Base-by-base conservation (phyloP, 2,113 vertebrate genomes). In the Lagopus leucura region DNA sequence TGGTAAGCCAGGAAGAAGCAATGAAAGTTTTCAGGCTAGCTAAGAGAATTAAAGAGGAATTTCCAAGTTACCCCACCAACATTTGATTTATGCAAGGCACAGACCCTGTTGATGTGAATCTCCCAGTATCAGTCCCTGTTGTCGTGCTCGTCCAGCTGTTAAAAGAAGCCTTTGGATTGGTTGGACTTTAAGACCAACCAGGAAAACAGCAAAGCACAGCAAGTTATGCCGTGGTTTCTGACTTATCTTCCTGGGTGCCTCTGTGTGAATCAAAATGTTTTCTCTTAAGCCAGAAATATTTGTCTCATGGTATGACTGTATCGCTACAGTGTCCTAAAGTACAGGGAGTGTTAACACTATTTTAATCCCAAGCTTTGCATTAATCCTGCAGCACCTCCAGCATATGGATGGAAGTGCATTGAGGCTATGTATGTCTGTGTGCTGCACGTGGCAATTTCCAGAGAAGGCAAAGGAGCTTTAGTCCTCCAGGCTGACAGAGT, bases 401-500 rank as follows among this genome's bases (percentile, higher is more conserved):
- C 76, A 11, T 5, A 10, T 0, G 2, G 22, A 11, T 21, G 6
- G 42, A 48, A 50, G 2, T 2, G 30, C 20, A 50, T 8, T 12
- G 43, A 48, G 17, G 25, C 16, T 57, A 27, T 17, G 21, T 5
- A 25, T 11, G 24, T 7, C 20, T 71, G 22, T 1, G 0, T 2
- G 5, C 71, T 69, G 55, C 52, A 28, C 0, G 0, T 34, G 67
- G 45, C 40, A 16, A 48, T 34, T 61, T 8, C 47, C 36, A 57
- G 66, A 71, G 74, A 25, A 63, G 4, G 30, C 28, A 73, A 48
- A 22, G 76, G 27, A 84, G 3, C 45, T 54, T 82, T 30, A 57
- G 43, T 34, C 25, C 42, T 81, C 0, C 0, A 10, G 25, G 27
- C 13, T 36, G n/a, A 58, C 30, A 28, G 63, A 47, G 18, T 21